Percentiles rank a stretch among this genome's conserved stretches.
Evolutionary conservation across 2,113 vertebrate species (phyloP).

Genomic region (Cavia porcellus): DNA sequence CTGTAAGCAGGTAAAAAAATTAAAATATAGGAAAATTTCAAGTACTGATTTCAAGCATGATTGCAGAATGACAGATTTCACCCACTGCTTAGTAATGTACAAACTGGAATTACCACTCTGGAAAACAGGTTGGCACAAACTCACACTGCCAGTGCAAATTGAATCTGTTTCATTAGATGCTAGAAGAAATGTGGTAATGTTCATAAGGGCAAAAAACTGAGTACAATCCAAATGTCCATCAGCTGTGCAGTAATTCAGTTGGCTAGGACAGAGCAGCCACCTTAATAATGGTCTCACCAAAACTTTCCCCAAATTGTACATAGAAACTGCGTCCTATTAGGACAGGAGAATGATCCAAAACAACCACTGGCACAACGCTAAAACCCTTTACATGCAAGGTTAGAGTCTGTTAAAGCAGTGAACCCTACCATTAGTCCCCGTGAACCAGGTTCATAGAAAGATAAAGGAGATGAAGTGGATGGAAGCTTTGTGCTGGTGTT

Average conservation of each 20-base stretch:
- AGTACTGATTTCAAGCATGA: not conserved
- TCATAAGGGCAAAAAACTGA: not conserved
- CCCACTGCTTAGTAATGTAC: not conserved
- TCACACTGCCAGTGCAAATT: not conserved
- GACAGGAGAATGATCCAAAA: not conserved
- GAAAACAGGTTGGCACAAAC: not conserved
- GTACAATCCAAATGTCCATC: not conserved
- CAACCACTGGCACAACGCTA: not conserved
- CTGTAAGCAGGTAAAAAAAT: not conserved
- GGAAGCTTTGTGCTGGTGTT: not conserved
- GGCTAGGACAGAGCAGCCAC: not conserved
- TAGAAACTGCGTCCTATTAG: not conserved
- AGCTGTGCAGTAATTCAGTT: not conserved
- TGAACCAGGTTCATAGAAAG: not conserved
- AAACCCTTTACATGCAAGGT: not conserved
- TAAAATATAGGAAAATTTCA: not conserved
- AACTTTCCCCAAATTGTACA: not conserved
- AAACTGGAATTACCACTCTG: not conserved
- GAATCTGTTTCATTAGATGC: not conserved
- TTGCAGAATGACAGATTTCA: not conserved
- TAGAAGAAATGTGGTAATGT: not conserved
- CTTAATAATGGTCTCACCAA: not conserved
- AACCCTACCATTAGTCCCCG: not conserved
- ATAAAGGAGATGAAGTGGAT: not conserved
- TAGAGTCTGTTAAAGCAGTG: not conserved